Conservation (phyloP, 2,797 vertebrate genomes). For the Rallus crepitans region DNA sequence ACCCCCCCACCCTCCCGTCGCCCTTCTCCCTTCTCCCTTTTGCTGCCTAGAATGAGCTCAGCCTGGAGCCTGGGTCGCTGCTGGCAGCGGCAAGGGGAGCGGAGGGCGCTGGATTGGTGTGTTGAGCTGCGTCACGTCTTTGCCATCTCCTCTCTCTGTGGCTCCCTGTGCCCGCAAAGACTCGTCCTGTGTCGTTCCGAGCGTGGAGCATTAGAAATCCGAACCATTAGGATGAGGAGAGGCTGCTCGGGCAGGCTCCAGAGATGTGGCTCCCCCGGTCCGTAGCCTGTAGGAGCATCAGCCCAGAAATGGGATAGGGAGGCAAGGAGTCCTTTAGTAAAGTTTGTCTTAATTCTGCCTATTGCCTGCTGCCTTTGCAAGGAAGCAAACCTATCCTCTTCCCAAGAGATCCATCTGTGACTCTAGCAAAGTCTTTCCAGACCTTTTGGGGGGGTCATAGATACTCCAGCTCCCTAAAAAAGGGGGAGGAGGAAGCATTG, state of each 20-base stretch:
- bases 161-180: neutral
- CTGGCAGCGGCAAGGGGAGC: neutral
- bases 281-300: neutral
- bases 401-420: neutral
- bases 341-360: neutral
- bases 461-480: neutral
- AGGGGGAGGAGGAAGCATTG: neutral
- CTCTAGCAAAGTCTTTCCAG: neutral
- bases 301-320: neutral
- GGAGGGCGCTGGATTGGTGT: neutral
- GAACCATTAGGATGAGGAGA: neutral
- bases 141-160: neutral
- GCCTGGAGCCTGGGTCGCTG: neutral
- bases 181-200: accelerated
- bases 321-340: neutral
- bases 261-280: neutral
- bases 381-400: neutral
- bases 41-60: neutral
- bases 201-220: accelerated
- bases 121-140: neutral
- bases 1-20: too few relatives aligned
- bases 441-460: neutral
- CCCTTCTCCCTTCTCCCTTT: too few relatives aligned
- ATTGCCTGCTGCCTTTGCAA: neutral
- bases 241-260: neutral